Evolutionary conservation across 2,797 vertebrate genomes (phyloP).

Genomic region (Lepilemur septentrionalis): DNA sequence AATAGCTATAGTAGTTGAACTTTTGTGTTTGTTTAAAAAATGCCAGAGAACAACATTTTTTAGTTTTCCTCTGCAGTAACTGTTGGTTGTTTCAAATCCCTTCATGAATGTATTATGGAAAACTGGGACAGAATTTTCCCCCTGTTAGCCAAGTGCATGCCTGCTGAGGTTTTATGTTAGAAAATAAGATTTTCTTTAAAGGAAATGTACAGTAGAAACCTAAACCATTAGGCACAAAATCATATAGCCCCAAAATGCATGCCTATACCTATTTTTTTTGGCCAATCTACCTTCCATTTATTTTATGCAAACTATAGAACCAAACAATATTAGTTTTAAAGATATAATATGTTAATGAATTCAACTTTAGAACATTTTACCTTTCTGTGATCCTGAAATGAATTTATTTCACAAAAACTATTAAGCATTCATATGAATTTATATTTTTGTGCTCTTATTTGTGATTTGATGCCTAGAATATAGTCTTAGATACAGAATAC

Average conservation of each 20-base stretch:
- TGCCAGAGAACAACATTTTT: constrained; percentile 77
- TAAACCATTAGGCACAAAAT: constrained; percentile 65
- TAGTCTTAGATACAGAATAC: background rate
- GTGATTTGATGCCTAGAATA: constrained; percentile 51
- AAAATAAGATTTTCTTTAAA: constrained; percentile 78
- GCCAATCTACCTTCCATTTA: constrained; percentile 17
- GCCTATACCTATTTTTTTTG: constrained; percentile 35
- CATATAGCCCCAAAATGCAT: constrained; percentile 59
- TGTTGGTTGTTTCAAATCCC: constrained; percentile 83
- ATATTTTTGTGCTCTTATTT: constrained; percentile 54
- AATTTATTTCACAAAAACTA: constrained; percentile 62
- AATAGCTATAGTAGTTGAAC: constrained; percentile 77
- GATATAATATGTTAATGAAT: constrained; percentile 44
- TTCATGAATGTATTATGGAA: constrained; percentile 85
- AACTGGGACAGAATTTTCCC: constrained; percentile 82
- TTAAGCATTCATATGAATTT: constrained; percentile 55
- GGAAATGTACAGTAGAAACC: constrained; percentile 75
- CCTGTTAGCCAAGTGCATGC: constrained; percentile 82
- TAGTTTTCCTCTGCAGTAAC: constrained; percentile 77
- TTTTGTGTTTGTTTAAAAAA: constrained; percentile 81
- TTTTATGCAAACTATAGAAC: constrained; percentile 57
- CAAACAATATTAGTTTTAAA: constrained; percentile 66
- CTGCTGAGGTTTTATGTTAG: constrained; percentile 84
- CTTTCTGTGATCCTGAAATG: constrained; percentile 64
- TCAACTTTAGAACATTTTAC: constrained; percentile 61